These are phyloP conservation scores for Rhegmatorhina hoffmannsi DNA, from an alignment of 2,113 vertebrate species.

Conservation along the genomic window DNA sequence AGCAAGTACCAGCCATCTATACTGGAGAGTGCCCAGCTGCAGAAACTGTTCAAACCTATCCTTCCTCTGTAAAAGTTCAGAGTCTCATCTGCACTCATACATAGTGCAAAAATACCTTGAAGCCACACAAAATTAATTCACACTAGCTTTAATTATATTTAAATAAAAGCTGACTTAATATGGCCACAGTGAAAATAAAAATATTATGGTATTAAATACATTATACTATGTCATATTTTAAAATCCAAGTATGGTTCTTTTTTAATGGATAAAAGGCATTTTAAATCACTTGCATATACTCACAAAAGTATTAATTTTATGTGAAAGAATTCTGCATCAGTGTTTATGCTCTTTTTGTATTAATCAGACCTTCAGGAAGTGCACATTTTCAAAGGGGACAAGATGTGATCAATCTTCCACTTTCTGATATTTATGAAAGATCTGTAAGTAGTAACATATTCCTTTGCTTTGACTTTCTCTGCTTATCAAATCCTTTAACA, in stretches of 20 bases:
- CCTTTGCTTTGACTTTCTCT: background rate
- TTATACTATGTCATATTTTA: background rate
- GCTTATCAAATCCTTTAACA: background rate
- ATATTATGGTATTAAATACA: background rate
- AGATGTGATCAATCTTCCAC: background rate
- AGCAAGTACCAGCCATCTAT: background rate
- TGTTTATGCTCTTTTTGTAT: background rate
- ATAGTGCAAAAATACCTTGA: background rate
- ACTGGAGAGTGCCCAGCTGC: background rate
- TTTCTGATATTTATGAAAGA: background rate
- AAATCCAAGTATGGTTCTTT: background rate
- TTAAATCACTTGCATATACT: background rate
- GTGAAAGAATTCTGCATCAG: background rate
- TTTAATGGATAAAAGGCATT: background rate
- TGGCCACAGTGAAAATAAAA: background rate
- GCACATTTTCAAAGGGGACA: background rate
- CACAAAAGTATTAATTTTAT: background rate
- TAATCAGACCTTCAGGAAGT: background rate
- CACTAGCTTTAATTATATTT: background rate
- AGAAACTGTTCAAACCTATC: background rate
- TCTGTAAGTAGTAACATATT: background rate
- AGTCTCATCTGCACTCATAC: background rate
- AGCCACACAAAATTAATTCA: background rate
- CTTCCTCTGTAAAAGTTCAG: background rate
- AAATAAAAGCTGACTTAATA: background rate